Conservation (phyloP, 2,888 invertebrate species). For the Dexiosoma caninum region DNA sequence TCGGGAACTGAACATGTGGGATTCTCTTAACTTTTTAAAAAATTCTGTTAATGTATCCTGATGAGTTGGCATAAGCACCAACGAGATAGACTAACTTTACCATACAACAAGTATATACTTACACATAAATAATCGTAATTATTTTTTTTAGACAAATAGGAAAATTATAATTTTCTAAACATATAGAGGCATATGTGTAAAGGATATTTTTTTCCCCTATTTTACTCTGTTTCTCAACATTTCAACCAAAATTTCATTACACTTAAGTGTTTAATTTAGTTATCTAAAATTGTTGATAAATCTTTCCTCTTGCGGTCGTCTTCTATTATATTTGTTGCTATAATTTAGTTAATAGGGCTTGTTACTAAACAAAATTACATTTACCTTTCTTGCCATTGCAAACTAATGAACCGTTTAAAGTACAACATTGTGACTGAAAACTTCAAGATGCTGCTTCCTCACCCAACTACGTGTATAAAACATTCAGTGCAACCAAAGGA, state of each 20-base stretch:
- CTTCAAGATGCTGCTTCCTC: background rate
- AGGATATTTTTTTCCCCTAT: no score
- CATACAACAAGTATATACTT: no score
- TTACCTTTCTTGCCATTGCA: conserved; percentile 4
- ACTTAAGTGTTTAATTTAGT: conserved; percentile 2
- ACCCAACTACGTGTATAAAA: background rate
- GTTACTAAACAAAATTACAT: conserved; percentile 40
- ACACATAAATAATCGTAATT: no score
- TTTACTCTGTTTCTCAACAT: background rate
- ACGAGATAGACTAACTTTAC: no score
- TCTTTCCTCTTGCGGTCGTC: background rate
- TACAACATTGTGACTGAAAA: conserved; percentile 2
- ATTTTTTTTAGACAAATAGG: no score
- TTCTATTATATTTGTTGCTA: conserved; percentile 9
- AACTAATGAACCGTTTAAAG: conserved; percentile 47
- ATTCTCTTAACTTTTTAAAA: no score
- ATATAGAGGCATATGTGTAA: no score
- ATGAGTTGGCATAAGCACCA: no score
- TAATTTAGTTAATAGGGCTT: conserved; percentile 36
- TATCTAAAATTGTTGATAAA: background rate
- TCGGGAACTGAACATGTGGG: no score
- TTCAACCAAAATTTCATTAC: background rate
- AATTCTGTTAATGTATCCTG: no score
- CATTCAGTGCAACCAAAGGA: background rate
- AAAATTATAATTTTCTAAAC: no score